Evolutionary conservation across 2,797 vertebrate genomes (phyloP).

Genomic region (Danio jaintianensis): DNA sequence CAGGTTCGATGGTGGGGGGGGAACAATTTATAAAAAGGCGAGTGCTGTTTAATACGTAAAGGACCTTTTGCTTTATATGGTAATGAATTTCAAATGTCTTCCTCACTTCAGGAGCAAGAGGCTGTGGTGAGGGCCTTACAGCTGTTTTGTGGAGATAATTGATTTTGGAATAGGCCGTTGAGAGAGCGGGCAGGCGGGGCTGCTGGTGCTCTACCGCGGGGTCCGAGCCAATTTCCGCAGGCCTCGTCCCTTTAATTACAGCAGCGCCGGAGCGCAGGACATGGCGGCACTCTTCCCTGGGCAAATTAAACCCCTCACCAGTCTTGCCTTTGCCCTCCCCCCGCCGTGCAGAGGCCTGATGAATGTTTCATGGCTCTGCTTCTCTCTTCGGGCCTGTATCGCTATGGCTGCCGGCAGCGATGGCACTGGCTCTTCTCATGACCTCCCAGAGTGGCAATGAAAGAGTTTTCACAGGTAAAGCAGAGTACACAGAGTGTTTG

Average conservation of each 20-base stretch:
- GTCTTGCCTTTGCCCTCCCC: constrained; percentile 40
- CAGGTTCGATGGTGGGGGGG: constrained; percentile 44
- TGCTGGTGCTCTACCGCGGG: constrained; percentile 68
- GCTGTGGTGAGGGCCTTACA: constrained; percentile 77
- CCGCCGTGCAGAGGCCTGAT: constrained; percentile 48
- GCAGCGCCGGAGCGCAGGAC: constrained; percentile 63
- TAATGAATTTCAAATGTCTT: constrained; percentile 84
- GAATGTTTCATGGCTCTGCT: constrained; percentile 57
- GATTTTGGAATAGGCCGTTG: constrained; percentile 85
- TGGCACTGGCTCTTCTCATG: constrained; percentile 40
- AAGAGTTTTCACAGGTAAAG: constrained; percentile 22
- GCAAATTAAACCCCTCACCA: constrained; percentile 59
- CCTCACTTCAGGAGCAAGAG: constrained; percentile 81
- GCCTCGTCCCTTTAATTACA: constrained; percentile 83
- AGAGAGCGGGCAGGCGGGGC: constrained; percentile 75
- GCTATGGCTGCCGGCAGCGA: constrained; percentile 43
- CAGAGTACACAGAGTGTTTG: neutral
- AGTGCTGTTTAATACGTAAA: constrained; percentile 77
- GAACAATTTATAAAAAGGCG: constrained; percentile 62
- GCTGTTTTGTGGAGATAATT: constrained; percentile 84
- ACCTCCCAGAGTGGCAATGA: constrained; percentile 6
- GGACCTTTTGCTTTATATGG: constrained; percentile 76
- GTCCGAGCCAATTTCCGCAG: constrained; percentile 77
- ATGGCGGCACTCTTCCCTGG: constrained; percentile 35
- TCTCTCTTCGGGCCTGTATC: constrained; percentile 40